These are phyloP conservation scores for Linnaemya tessellans DNA, from an alignment of 2,888 invertebrate genomes.

Conservation along the genomic window DNA sequence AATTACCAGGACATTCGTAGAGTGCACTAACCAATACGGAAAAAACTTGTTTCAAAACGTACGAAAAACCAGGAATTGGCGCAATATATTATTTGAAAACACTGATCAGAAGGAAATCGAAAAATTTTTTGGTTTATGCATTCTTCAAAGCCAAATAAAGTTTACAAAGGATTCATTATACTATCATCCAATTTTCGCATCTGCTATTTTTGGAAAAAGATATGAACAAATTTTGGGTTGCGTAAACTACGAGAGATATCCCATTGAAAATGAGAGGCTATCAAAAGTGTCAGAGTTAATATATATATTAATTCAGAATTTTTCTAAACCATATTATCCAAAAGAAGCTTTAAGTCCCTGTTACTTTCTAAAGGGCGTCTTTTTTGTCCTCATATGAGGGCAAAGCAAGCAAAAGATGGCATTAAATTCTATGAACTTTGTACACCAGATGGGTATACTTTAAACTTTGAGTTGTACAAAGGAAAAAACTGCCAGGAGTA, in stretches of 20 bases:
- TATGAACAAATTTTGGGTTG: neutral
- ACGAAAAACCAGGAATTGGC: constrained; percentile 7
- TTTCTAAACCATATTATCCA: constrained; percentile 5
- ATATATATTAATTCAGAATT: constrained; percentile 10
- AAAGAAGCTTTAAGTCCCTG: neutral
- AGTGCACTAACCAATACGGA: constrained; percentile 27
- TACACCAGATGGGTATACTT: constrained; percentile 7
- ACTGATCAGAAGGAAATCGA: constrained; percentile 8
- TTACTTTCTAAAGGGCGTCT: constrained; percentile 4
- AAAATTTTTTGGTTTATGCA: constrained; percentile 18
- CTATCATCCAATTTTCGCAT: neutral
- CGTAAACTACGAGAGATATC: constrained; percentile 10
- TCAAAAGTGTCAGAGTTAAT: constrained; percentile 7
- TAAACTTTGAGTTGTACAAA: constrained; percentile 8
- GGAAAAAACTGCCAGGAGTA: constrained; percentile 7
- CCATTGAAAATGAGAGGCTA: constrained; percentile 4
- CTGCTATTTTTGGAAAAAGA: neutral
- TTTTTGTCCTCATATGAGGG: neutral
- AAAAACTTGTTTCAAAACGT: constrained; percentile 22
- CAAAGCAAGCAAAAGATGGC: constrained; percentile 12
- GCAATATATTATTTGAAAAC: constrained; percentile 16
- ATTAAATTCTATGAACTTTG: constrained; percentile 16
- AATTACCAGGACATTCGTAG: too few species aligned
- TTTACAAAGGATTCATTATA: constrained; percentile 1
- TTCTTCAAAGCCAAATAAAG: constrained; percentile 17